These are phyloP conservation scores for Taeniopygia guttata DNA, from an alignment of 2,797 vertebrate genomes.

Conservation along the genomic window DNA sequence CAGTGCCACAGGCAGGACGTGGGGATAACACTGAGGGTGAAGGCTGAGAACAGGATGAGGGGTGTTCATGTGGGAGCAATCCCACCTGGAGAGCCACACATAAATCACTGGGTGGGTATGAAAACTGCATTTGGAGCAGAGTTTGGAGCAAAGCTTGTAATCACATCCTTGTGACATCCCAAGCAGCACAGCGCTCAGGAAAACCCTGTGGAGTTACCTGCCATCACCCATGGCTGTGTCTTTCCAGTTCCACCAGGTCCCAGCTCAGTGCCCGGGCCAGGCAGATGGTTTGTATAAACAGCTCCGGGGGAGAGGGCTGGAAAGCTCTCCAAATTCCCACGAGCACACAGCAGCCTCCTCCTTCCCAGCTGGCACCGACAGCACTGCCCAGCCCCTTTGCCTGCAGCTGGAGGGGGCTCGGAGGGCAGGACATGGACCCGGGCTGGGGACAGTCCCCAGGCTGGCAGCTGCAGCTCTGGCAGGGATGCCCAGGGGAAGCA, in stretches of 20 bases:
- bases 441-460: neutral
- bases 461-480: neutral
- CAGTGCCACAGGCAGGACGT: fast-evolving
- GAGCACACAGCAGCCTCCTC: neutral
- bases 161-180: neutral
- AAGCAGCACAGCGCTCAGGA: neutral
- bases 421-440: neutral
- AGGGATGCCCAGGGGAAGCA: neutral
- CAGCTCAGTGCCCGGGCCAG: fast-evolving
- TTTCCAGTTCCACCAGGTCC: neutral
- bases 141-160: too few species aligned
- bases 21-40: neutral
- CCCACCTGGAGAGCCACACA: too few species aligned
- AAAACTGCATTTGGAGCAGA: too few species aligned
- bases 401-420: neutral
- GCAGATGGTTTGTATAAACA: neutral
- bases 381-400: fast-evolving
- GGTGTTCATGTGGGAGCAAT: neutral
- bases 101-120: too few species aligned
- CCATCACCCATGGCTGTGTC: fast-evolving
- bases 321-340: neutral
- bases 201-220: neutral
- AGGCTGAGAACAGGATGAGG: neutral
- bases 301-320: neutral
- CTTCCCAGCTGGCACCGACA: neutral